Evolutionary conservation across 2,113 vertebrate genomes (phyloP).

Genomic region (Gnathonemus longibarbis): DNA sequence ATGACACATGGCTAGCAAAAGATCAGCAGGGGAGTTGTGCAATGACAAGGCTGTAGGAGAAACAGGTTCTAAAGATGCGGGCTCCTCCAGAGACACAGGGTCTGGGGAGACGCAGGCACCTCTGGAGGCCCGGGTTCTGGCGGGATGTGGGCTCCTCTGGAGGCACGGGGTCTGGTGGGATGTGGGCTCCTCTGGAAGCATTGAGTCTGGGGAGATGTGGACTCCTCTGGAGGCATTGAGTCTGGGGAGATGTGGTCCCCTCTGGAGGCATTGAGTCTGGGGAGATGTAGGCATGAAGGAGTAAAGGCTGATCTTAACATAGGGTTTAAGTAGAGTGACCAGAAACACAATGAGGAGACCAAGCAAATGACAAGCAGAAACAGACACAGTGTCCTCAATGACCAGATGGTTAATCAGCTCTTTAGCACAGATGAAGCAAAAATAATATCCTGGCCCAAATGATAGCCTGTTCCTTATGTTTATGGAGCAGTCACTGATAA

Average conservation of each 20-base stretch:
- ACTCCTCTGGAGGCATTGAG: accelerated
- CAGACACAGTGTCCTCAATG: too few species aligned
- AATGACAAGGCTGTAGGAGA: neutral
- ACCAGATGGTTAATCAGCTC: neutral
- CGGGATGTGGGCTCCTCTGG: too few species aligned
- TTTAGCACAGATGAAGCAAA: neutral
- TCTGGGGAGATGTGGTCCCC: too few species aligned
- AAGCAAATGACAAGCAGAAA: too few species aligned
- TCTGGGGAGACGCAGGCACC: neutral
- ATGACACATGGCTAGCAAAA: neutral
- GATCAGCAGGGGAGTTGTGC: neutral
- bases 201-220: too few species aligned
- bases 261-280: neutral
- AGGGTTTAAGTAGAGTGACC: too few species aligned
- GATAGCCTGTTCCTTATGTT: neutral
- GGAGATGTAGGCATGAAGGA: too few species aligned
- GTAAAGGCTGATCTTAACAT: too few species aligned
- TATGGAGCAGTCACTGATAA: slow-evolving; percentile 11
- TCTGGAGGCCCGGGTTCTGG: too few species aligned
- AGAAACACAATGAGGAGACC: too few species aligned
- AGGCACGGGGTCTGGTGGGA: accelerated
- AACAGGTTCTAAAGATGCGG: neutral
- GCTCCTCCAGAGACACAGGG: too few species aligned
- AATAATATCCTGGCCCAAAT: neutral
- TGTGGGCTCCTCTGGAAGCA: too few species aligned